Evolutionary conservation across 1,140 invertebrate genomes (phyloP).

Genomic region (Copidosoma floridanum): DNA sequence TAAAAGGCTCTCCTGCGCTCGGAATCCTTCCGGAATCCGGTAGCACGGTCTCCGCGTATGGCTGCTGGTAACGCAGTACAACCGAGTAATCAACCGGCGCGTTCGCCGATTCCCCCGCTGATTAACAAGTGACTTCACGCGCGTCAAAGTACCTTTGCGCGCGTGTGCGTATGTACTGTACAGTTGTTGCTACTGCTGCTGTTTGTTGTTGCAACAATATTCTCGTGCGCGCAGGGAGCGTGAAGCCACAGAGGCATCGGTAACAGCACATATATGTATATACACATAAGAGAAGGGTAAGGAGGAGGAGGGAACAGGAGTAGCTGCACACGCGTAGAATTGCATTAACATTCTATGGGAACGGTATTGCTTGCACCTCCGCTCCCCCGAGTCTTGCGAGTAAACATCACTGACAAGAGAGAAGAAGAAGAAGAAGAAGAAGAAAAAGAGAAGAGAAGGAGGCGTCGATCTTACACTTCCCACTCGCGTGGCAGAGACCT

Average conservation of each 20-base stretch:
- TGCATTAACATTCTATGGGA: constrained; percentile 50
- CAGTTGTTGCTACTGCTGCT: no score
- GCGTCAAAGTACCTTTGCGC: constrained; percentile 12
- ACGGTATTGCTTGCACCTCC: constrained; percentile 36
- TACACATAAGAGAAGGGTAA: neutral
- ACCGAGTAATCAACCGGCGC: neutral
- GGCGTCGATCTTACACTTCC: constrained; percentile 10
- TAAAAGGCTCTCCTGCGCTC: neutral
- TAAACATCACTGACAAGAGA: neutral
- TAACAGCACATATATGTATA: neutral
- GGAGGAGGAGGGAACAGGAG: constrained; percentile 1
- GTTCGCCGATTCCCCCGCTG: neutral
- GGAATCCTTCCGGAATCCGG: constrained; percentile 15
- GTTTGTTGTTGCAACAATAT: no score
- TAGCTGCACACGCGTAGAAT: constrained; percentile 1
- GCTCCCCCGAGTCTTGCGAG: constrained; percentile 17
- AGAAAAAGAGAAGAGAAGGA: neutral
- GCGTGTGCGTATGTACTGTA: no score
- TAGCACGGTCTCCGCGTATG: neutral
- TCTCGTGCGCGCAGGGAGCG: neutral
- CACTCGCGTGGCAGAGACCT: constrained; percentile 16
- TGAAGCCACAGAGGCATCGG: neutral
- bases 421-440: no score
- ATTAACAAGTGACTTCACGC: constrained; percentile 23
- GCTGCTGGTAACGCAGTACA: neutral